Conservation (phyloP, 2,113 vertebrate genomes). For the Gopherus evgoodei region DNA sequence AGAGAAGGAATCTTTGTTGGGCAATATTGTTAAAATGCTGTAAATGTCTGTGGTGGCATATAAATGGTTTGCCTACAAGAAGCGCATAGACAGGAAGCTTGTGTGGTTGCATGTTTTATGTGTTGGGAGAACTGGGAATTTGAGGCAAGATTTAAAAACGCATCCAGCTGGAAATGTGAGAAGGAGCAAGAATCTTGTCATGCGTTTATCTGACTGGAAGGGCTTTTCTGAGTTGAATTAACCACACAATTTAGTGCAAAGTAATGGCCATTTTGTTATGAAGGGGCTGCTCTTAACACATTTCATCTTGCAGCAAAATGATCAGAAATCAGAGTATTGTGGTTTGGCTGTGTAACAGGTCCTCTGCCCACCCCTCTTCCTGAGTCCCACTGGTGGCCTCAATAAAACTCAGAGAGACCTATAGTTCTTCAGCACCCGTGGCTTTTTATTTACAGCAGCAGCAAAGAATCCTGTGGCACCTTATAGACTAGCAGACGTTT, state of each 20-base stretch:
- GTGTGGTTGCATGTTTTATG: neutral
- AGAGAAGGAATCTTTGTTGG: neutral
- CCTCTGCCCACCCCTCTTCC: too few relatives aligned
- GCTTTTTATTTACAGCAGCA: too few relatives aligned
- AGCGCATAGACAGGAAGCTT: neutral
- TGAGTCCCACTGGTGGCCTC: too few relatives aligned
- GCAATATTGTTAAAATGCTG: neutral
- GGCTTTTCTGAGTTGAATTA: neutral
- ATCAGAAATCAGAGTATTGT: neutral
- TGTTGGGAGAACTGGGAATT: neutral
- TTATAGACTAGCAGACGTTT: too few relatives aligned
- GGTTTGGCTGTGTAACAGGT: neutral
- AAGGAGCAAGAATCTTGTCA: neutral
- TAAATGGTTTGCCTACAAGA: neutral
- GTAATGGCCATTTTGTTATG: neutral
- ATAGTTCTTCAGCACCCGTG: too few relatives aligned
- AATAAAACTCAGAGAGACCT: too few relatives aligned
- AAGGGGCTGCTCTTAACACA: neutral
- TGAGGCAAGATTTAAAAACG: neutral
- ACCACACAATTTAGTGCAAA: neutral
- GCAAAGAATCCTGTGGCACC: too few relatives aligned
- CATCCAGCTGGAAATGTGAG: neutral
- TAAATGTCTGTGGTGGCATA: neutral
- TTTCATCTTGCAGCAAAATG: neutral
- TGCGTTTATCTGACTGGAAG: neutral